Percentiles rank a stretch among this genome's conserved stretches.
phyloP scores from a whole-genome alignment of 2,113 vertebrate species.

The Vidua macroura region DNA sequence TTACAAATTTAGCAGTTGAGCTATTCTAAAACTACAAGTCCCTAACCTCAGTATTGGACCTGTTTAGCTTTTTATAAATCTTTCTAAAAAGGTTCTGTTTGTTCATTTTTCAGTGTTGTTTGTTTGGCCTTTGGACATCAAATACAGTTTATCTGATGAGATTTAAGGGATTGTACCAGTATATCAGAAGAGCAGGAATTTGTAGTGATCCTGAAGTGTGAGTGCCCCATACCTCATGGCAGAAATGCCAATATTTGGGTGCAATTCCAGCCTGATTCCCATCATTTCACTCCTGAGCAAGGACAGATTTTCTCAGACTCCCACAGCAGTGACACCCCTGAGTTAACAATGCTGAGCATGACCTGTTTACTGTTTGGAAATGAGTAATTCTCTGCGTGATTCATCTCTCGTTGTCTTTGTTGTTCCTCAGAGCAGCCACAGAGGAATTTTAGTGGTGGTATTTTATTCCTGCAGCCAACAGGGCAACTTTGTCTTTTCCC shows the following conservation, averaged over 20 bases:
- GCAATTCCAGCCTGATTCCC: background rate
- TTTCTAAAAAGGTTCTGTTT: background rate
- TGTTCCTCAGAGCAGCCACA: background rate
- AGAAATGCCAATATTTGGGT: background rate
- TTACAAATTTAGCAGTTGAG: background rate
- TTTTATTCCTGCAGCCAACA: background rate
- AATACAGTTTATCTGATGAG: background rate
- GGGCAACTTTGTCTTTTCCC: constrained; percentile 1
- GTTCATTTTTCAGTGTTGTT: background rate
- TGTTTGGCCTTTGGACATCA: background rate
- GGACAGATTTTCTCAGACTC: background rate
- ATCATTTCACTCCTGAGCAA: background rate
- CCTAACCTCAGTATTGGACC: background rate
- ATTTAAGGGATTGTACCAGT: background rate
- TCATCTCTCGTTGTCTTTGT: background rate
- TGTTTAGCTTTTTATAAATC: background rate
- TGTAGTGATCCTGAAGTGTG: accelerated
- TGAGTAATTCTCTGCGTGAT: constrained; percentile 14
- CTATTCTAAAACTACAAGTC: background rate
- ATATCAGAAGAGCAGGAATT: background rate
- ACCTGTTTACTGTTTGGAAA: background rate
- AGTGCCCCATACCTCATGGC: background rate
- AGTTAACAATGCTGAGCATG: background rate
- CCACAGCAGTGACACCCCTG: background rate
- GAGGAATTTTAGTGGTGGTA: background rate